Conservation (phyloP, 2,797 vertebrate genomes). For the Acanthurus leucopareius region DNA sequence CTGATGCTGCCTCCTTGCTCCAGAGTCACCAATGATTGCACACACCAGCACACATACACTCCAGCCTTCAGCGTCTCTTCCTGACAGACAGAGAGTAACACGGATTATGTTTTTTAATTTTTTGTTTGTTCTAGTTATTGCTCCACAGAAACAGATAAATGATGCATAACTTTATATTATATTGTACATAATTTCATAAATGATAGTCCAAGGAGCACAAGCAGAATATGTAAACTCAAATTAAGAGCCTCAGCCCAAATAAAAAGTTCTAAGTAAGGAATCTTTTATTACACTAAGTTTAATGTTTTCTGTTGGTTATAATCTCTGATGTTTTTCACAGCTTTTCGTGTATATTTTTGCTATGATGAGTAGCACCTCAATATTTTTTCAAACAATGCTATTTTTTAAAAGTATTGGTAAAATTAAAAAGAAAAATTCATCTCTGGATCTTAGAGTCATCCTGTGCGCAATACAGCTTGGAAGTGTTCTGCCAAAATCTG, state of each 20-base stretch:
- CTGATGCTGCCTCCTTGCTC: constrained; percentile 92
- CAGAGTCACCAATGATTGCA: constrained; percentile 91
- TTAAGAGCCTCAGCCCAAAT: neutral
- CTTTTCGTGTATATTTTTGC: constrained; percentile 2
- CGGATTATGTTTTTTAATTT: neutral
- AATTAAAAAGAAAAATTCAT: neutral
- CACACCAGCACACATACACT: constrained; percentile 89
- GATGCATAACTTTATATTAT: neutral
- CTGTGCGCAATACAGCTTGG: constrained; percentile 6
- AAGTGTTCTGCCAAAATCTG: neutral
- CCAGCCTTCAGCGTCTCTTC: constrained; percentile 93
- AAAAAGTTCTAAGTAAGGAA: neutral
- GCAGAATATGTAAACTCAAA: neutral
- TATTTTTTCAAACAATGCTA: neutral
- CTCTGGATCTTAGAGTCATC: neutral
- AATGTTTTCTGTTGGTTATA: neutral
- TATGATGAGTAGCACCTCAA: neutral
- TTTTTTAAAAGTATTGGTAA: neutral
- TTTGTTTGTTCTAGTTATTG: neutral
- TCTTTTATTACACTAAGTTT: too few species aligned
- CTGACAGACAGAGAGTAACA: constrained; percentile 72
- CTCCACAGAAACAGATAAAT: neutral
- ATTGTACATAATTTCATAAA: neutral
- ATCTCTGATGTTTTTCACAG: neutral
- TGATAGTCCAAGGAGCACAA: neutral